Evolutionary conservation across 2,888 invertebrate species (phyloP).

Genomic region (Stenurella melanura): DNA sequence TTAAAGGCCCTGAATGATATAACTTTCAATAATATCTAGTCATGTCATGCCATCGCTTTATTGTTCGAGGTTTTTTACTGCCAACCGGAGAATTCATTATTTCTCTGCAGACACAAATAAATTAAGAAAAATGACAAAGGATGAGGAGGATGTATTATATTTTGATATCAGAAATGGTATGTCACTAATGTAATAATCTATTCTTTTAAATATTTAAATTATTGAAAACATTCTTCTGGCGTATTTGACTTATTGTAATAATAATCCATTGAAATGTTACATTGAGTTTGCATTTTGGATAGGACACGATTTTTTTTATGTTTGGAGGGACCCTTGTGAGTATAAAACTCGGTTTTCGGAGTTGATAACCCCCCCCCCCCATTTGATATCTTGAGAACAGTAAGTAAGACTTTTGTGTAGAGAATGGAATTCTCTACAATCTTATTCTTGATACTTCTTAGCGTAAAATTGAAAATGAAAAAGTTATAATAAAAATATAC

Average conservation of each 20-base stretch:
- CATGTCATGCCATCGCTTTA: constrained; percentile 20
- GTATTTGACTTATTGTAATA: not conserved
- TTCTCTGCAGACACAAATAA: constrained; percentile 16
- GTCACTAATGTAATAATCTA: constrained; percentile 12
- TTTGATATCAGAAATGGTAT: constrained; percentile 8
- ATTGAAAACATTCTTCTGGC: not conserved
- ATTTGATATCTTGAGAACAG: too few species aligned
- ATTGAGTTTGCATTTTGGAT: too few species aligned
- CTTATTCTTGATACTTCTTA: too few species aligned
- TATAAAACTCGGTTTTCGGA: too few species aligned
- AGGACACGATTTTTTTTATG: too few species aligned
- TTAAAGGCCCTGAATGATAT: constrained; percentile 26
- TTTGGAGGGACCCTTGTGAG: too few species aligned
- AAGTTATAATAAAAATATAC: too few species aligned
- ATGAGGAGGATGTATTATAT: not conserved
- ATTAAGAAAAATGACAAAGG: constrained; percentile 19
- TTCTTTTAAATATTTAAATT: constrained; percentile 5
- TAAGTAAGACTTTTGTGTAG: too few species aligned
- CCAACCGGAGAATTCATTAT: constrained; percentile 23
- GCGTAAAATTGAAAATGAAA: too few species aligned
- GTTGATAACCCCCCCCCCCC: too few species aligned
- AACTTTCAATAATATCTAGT: constrained; percentile 32
- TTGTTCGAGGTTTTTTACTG: constrained; percentile 19
- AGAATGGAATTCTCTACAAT: too few species aligned
- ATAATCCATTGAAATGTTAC: too few species aligned